Evolutionary conservation across 2,888 invertebrate species (phyloP).

Genomic region (Eretmocerus hayati): DNA sequence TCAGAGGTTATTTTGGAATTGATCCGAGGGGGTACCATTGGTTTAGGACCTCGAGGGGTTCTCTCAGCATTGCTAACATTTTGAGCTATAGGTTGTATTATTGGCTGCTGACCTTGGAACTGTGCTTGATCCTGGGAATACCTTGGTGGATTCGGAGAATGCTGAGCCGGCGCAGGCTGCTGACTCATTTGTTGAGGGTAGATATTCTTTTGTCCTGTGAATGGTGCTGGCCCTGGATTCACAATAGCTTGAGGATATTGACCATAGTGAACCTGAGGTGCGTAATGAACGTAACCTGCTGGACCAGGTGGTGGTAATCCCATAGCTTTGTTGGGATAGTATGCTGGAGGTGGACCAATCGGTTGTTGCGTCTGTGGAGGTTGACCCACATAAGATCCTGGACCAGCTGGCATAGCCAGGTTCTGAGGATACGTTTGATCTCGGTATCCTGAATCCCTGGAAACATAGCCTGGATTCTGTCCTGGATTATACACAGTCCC

Average conservation of each 20-base stretch:
- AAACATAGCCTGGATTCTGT: constrained; percentile 39
- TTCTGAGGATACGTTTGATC: constrained; percentile 35
- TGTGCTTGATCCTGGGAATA: constrained; percentile 40
- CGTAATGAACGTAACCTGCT: constrained; percentile 30
- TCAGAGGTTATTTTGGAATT: constrained; percentile 44
- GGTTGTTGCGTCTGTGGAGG: constrained; percentile 36
- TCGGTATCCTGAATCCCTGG: constrained; percentile 38
- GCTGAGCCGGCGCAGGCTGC: constrained; percentile 30
- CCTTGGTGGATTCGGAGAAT: constrained; percentile 41
- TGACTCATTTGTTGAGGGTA: constrained; percentile 5
- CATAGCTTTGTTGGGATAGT: constrained; percentile 31
- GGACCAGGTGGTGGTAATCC: constrained; percentile 32
- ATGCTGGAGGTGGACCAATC: constrained; percentile 37
- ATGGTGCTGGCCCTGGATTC: constrained; percentile 36
- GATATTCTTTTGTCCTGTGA: constrained; percentile 2
- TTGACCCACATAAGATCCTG: constrained; percentile 37
- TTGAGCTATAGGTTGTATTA: constrained; percentile 42
- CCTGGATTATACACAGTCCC: constrained; percentile 35
- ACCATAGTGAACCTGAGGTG: constrained; percentile 34
- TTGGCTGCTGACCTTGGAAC: constrained; percentile 42
- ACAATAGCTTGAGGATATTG: constrained; percentile 41
- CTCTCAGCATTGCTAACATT: constrained; percentile 38
- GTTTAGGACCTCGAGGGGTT: constrained; percentile 38
- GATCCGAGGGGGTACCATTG: constrained; percentile 42
- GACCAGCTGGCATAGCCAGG: constrained; percentile 27